Evolutionary conservation across 2,888 invertebrate genomes (phyloP).

Genomic region (Drosophila pseudotalamancana): DNA sequence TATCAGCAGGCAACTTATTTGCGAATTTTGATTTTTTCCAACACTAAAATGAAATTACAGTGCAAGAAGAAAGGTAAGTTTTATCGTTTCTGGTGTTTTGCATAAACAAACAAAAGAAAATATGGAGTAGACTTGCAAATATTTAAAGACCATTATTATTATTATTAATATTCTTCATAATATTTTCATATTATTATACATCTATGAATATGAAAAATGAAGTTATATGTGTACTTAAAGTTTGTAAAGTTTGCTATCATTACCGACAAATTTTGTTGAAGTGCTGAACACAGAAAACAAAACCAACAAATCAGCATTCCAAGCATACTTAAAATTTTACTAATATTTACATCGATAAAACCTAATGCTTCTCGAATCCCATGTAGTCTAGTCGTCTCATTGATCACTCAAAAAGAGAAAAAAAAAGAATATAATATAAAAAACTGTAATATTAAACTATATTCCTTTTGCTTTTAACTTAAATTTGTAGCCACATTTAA

Average conservation of each 20-base stretch:
- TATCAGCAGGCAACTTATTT: slow-evolving; percentile 43
- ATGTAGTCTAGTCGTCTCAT: slow-evolving; percentile 73
- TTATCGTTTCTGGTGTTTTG: slow-evolving; percentile 79
- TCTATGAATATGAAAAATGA: slow-evolving; percentile 65
- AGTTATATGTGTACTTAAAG: slow-evolving; percentile 77
- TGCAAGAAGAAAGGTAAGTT: slow-evolving; percentile 42
- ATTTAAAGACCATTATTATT: slow-evolving; percentile 53
- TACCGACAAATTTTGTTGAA: slow-evolving; percentile 82
- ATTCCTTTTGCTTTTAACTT: slow-evolving; percentile 71
- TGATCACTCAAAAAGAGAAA: slow-evolving; percentile 57
- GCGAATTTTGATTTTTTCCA: slow-evolving; percentile 56
- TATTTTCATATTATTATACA: slow-evolving; percentile 52
- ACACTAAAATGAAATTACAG: slow-evolving; percentile 20
- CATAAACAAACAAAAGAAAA: slow-evolving; percentile 45
- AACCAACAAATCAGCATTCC: slow-evolving; percentile 49
- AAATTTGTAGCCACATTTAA: slow-evolving; percentile 71
- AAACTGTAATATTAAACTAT: slow-evolving; percentile 63
- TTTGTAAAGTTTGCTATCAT: slow-evolving; percentile 74
- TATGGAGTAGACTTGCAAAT: slow-evolving; percentile 35
- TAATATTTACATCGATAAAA: slow-evolving; percentile 13
- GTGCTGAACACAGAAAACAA: slow-evolving; percentile 64
- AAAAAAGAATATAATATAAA: slow-evolving; percentile 14
- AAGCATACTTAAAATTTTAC: slow-evolving; percentile 53
- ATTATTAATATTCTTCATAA: slow-evolving; percentile 36
- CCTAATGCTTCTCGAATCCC: slow-evolving; percentile 69